Evolutionary conservation across 1,140 invertebrate genomes (phyloP), one percentile per base, ranked within the genome.

Genomic region (Drosophila sp.): DNA sequence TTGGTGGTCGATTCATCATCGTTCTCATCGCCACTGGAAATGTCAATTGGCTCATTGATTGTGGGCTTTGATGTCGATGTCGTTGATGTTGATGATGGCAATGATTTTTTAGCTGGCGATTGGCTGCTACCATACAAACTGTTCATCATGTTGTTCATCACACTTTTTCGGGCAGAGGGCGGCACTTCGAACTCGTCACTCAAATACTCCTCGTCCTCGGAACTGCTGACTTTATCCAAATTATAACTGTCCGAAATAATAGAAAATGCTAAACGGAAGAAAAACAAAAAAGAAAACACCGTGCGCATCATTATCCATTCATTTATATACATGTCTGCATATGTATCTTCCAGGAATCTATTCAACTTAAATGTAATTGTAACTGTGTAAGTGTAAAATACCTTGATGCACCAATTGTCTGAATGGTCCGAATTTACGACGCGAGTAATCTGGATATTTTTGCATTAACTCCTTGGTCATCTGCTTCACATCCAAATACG

Each of bases 391-490:
- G 30, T 44, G 47, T 6, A 27, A 60, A 33, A 56, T 93, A 95
- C 90, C 94, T 93, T 92, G 92, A 91, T 93, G 95, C 72, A 96
- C 95, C 90, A 94, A 92, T 65, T 93, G 92, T 84, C 94, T 94
- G 90, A 96, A 96, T 29, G 95, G 93, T 56, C 91, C 93, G 57
- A 94, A 93, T 91, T 96, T 96, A 80, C 94, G 95, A 82, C 93
- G 94, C 57, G 93, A 93, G 92, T 96, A 96, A 77, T 96, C 95
- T 23, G 94, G 93, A 91, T 95, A 96, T 76, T 94, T 94, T 82
- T 93, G 94, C 93, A 95, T 95, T 33, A 96, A 93, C 76, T 94
- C 93, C 86, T 95, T 94, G 73, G 95, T 95, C 95, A 96, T 96
- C 87, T 95, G 94, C 77, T 94, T 94, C 33, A 96, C 94, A 93